phyloP scores from a whole-genome alignment of 1,140 invertebrate species.

The Chironomus tepperi region DNA sequence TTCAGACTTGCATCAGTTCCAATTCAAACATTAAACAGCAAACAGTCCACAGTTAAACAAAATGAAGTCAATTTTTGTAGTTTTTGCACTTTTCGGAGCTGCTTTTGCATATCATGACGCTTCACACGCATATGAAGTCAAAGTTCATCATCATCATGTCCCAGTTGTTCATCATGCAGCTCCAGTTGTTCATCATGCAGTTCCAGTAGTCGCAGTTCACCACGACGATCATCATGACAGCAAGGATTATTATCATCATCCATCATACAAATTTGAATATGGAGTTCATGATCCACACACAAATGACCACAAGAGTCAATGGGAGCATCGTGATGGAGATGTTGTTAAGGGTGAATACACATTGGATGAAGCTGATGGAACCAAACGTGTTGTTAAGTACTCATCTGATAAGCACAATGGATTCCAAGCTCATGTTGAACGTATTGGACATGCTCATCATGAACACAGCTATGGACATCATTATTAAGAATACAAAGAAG shows the following conservation, averaged over 20 bases:
- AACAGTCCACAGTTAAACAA: neutral
- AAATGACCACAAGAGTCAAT: constrained; percentile 46
- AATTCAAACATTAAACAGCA: neutral
- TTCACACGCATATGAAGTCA: neutral
- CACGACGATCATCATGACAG: neutral
- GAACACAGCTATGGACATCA: neutral
- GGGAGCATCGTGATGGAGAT: constrained; percentile 46
- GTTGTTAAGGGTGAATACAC: constrained; percentile 44
- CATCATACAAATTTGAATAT: constrained; percentile 43
- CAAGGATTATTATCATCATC: constrained; percentile 2
- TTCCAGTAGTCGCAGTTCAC: too few relatives aligned
- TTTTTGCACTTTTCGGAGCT: neutral
- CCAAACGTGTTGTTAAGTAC: constrained; percentile 50
- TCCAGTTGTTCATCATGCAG: too few relatives aligned
- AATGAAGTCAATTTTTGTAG: neutral
- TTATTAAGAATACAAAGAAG: neutral
- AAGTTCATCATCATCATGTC: neutral
- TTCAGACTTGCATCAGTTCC: neutral
- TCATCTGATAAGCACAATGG: constrained; percentile 50
- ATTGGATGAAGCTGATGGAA: constrained; percentile 42
- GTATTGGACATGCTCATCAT: constrained; percentile 37
- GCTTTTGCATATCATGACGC: neutral
- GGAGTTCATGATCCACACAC: constrained; percentile 42
- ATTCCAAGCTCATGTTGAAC: constrained; percentile 51
- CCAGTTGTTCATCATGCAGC: neutral